Conservation (phyloP, 2,888 invertebrate species). For the Tenthredo distinguenda region DNA sequence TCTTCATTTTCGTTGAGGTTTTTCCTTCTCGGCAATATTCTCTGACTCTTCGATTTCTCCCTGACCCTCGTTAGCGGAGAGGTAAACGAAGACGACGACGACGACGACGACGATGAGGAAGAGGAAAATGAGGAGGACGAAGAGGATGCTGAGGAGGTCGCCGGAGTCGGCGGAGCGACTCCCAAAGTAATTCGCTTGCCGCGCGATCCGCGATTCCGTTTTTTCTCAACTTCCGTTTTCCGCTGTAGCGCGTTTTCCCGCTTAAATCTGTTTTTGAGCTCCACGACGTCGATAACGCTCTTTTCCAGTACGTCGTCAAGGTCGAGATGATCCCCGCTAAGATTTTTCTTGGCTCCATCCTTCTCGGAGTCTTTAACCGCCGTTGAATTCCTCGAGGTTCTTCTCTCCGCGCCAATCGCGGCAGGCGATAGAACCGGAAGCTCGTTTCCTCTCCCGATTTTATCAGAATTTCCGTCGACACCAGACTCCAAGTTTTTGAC, state of each 20-base stretch:
- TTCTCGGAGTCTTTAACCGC: conserved; percentile 28
- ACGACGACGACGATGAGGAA: background rate
- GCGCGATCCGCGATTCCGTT: conserved; percentile 56
- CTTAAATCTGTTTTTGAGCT: conserved; percentile 38
- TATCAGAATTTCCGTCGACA: conserved; percentile 54
- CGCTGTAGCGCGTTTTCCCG: conserved; percentile 46
- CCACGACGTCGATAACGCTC: conserved; percentile 53
- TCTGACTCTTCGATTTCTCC: background rate
- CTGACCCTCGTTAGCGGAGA: background rate
- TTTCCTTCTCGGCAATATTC: background rate
- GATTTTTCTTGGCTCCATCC: conserved; percentile 7
- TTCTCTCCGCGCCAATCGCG: conserved; percentile 38
- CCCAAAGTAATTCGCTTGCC: background rate
- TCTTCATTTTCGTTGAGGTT: background rate
- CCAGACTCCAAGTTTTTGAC: conserved; percentile 55
- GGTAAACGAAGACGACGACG: background rate
- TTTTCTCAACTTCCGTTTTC: conserved; percentile 46
- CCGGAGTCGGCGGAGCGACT: conserved; percentile 23
- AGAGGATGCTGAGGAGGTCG: conserved; percentile 12
- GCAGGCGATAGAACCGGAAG: conserved; percentile 65
- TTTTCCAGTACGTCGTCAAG: conserved; percentile 57
- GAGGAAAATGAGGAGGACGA: conserved; percentile 22
- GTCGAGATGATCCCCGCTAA: conserved; percentile 50
- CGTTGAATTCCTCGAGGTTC: conserved; percentile 59
- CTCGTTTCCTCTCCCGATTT: conserved; percentile 59